These are phyloP conservation scores for Noctua comes DNA, from an alignment of 2,888 invertebrate species.

Conservation along the genomic window DNA sequence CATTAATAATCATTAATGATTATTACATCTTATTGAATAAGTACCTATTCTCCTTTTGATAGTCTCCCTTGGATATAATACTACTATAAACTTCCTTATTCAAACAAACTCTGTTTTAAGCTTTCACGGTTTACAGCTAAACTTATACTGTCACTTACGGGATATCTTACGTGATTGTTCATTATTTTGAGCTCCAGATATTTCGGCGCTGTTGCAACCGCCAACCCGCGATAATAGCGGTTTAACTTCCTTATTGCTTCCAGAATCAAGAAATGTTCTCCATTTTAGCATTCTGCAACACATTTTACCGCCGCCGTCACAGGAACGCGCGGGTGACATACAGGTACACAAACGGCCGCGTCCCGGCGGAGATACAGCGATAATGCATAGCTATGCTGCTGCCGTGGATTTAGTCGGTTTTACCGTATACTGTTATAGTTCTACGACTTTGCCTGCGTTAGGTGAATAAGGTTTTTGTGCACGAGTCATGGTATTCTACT, in stretches of 20 bases:
- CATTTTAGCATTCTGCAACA: neutral
- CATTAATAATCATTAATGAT: neutral
- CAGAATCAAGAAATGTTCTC: neutral
- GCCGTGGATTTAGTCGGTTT: slow-evolving; percentile 26
- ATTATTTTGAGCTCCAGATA: too few relatives aligned
- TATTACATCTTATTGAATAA: neutral
- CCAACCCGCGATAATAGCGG: too few relatives aligned
- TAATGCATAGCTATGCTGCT: slow-evolving; percentile 30
- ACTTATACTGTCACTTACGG: too few relatives aligned
- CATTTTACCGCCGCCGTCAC: slow-evolving; percentile 14
- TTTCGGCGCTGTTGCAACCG: too few relatives aligned
- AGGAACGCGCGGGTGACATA: slow-evolving; percentile 16
- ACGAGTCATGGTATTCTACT: neutral
- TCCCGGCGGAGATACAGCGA: slow-evolving; percentile 33
- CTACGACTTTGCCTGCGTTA: neutral
- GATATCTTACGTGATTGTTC: too few relatives aligned
- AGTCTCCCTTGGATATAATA: neutral
- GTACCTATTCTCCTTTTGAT: neutral
- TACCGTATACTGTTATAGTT: neutral
- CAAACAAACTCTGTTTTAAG: too few relatives aligned
- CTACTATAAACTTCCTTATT: neutral
- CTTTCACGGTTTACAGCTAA: too few relatives aligned
- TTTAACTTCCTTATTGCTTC: neutral
- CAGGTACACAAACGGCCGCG: slow-evolving; percentile 27
- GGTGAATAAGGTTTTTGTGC: neutral